Conservation (phyloP, 1,140 invertebrate species). For the Drosophila nebulosa region DNA sequence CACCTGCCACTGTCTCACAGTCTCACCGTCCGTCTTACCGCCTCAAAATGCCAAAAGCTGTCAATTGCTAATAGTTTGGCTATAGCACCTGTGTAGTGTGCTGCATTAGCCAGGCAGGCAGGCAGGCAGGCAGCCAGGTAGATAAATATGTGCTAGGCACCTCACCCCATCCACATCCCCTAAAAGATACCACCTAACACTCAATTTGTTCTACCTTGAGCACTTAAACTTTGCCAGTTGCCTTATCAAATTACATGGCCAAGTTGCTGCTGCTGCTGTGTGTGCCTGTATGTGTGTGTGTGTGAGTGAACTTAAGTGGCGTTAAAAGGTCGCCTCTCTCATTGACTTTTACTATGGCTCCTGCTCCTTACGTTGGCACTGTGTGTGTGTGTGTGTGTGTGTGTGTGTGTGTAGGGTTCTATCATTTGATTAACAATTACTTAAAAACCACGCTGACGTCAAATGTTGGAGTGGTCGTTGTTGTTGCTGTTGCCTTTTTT, state of each 20-base stretch:
- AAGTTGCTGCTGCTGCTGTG: slow-evolving; percentile 17
- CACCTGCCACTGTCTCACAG: neutral
- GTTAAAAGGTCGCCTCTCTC: slow-evolving; percentile 63
- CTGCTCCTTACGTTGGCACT: neutral
- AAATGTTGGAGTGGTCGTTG: slow-evolving; percentile 16
- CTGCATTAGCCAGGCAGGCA: neutral
- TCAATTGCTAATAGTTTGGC: slow-evolving; percentile 41
- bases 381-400: neutral
- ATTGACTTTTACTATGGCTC: too few species aligned
- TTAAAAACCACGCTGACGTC: slow-evolving; percentile 56
- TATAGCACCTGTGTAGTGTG: neutral
- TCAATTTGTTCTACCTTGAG: slow-evolving; percentile 15
- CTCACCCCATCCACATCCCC: neutral
- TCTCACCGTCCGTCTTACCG: too few species aligned
- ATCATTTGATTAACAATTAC: slow-evolving; percentile 76
- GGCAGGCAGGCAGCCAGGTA: too few species aligned
- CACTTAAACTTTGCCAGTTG: slow-evolving; percentile 47
- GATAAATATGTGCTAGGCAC: neutral
- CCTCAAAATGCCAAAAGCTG: slow-evolving; percentile 27
- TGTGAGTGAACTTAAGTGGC: slow-evolving; percentile 37
- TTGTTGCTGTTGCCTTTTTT: neutral
- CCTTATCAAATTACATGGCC: slow-evolving; percentile 76
- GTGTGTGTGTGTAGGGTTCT: neutral
- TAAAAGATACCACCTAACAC: neutral
- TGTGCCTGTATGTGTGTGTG: neutral